These are phyloP conservation scores for Oeneis ivallda DNA, from an alignment of 2,888 invertebrate genomes.

Conservation along the genomic window DNA sequence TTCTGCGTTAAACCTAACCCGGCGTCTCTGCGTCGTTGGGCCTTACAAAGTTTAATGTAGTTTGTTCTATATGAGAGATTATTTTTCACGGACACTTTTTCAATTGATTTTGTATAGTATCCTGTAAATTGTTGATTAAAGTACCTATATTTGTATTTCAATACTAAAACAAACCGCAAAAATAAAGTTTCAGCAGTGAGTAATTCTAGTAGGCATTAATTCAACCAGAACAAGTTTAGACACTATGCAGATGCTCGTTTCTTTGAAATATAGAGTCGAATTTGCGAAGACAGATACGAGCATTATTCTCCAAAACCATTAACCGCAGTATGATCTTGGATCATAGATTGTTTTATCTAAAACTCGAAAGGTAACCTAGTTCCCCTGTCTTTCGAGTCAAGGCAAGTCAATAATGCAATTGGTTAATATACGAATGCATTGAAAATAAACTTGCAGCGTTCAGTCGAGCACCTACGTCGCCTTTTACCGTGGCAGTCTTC, in stretches of 20 bases:
- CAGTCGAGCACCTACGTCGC: slow-evolving; percentile 35
- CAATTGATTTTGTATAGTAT: too few species aligned
- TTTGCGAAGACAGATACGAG: slow-evolving; percentile 50
- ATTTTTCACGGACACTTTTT: too few species aligned
- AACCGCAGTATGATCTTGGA: slow-evolving; percentile 35
- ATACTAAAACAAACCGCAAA: slow-evolving; percentile 14
- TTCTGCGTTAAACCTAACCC: too few species aligned
- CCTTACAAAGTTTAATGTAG: too few species aligned
- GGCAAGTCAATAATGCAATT: slow-evolving; percentile 23
- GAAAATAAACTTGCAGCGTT: slow-evolving; percentile 30
- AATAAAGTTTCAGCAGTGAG: slow-evolving; percentile 32
- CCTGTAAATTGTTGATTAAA: too few species aligned
- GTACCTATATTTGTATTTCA: not conserved
- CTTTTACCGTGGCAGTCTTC: slow-evolving; percentile 47
- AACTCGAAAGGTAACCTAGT: slow-evolving; percentile 28
- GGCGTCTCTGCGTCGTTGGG: too few species aligned
- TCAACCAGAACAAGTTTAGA: slow-evolving; percentile 44
- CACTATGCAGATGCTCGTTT: slow-evolving; percentile 50
- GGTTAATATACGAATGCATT: slow-evolving; percentile 33
- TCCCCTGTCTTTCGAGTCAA: slow-evolving; percentile 4
- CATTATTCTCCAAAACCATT: slow-evolving; percentile 44
- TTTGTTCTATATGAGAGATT: too few species aligned
- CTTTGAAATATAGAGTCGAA: slow-evolving; percentile 49
- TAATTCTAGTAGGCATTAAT: slow-evolving; percentile 34
- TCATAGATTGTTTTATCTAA: not conserved